Evolutionary conservation across 2,888 invertebrate species (phyloP), one percentile per base, ranked within the genome.

Genomic region (Cataglyphis cursor): DNA sequence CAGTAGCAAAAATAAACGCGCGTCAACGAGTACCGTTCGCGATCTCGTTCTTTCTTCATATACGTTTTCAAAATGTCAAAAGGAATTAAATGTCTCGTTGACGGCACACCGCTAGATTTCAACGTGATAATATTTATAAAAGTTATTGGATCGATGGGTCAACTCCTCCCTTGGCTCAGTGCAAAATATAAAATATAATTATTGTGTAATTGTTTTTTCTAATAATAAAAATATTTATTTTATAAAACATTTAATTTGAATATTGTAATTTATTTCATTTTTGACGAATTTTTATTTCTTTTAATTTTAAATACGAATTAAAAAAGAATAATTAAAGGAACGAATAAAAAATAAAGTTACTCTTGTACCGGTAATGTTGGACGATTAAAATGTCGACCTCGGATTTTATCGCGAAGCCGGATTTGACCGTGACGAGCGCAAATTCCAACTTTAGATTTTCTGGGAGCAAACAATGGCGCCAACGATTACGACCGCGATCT

Each of bases 401-500:
- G 15, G n/a, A 35, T n/a, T 31, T 70, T 18, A 28, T 9, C 41
- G 41, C 68, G 31, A 31, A 12, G 28, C 48, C n/a, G n/a, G 59
- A 12, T 12, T 38, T 12, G 31, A 1, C 3, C 41, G 21, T 18
- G 64, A 35, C 6, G 35, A 51, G 12, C 18, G 54, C 24, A 54
- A 21, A 68, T 70, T 10, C 10, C 35, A 31, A 3, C 28, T 41
- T 78, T 18, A 12, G 44, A 59, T 80, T 80, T 80, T 80, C 73
- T 72, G 59, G 72, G 73, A 44, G 78, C 73, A 72, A 54, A 86
- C 74, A 87, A 88, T 59, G 87, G 82, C 87, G 81, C 76, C 84
- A 85, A 75, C 51, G 81, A 82, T 82, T 72, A 80, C 72, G 72
- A 57, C 41, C 57, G 76, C 41, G 72, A 78, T 78, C 57, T 80